phyloP scores from a whole-genome alignment of 2,888 invertebrate genomes.

The Cheilosia variabilis region DNA sequence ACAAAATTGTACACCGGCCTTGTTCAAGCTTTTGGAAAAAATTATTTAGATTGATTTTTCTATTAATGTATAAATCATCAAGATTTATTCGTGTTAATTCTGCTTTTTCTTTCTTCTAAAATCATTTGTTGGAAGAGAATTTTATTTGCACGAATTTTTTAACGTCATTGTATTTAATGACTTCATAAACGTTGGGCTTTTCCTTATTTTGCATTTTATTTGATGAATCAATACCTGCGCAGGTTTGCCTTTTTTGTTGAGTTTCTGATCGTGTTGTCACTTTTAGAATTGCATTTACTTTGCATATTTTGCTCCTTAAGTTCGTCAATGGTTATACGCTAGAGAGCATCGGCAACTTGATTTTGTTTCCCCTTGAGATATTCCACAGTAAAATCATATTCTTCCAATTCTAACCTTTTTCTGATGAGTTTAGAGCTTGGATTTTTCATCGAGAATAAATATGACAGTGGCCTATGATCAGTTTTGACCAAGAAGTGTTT shows the following conservation, averaged over 20 bases:
- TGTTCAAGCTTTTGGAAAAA: neutral
- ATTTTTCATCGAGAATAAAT: constrained; percentile 76
- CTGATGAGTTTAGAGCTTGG: constrained; percentile 76
- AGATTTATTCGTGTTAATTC: constrained; percentile 31
- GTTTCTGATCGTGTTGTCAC: too few relatives aligned
- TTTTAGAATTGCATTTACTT: too few relatives aligned
- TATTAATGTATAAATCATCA: constrained; percentile 44
- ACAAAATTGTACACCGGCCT: neutral
- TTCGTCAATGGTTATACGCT: constrained; percentile 24
- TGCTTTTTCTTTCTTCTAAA: constrained; percentile 20
- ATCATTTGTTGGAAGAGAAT: neutral
- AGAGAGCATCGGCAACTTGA: constrained; percentile 57
- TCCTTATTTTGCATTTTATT: too few relatives aligned
- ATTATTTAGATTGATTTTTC: constrained; percentile 18
- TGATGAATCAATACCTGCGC: too few relatives aligned
- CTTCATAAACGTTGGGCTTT: too few relatives aligned
- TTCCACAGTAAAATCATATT: constrained; percentile 75
- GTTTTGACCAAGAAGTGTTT: constrained; percentile 71
- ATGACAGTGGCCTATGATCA: constrained; percentile 76
- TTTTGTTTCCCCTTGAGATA: constrained; percentile 74
- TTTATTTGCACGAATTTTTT: neutral
- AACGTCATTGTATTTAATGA: too few relatives aligned
- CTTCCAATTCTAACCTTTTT: constrained; percentile 76
- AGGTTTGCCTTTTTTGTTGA: too few relatives aligned
- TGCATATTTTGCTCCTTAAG: too few relatives aligned